Percentiles rank a stretch among this genome's conserved stretches.
phyloP scores from a whole-genome alignment of 2,113 vertebrate species.

The Podarcis cretensis region DNA sequence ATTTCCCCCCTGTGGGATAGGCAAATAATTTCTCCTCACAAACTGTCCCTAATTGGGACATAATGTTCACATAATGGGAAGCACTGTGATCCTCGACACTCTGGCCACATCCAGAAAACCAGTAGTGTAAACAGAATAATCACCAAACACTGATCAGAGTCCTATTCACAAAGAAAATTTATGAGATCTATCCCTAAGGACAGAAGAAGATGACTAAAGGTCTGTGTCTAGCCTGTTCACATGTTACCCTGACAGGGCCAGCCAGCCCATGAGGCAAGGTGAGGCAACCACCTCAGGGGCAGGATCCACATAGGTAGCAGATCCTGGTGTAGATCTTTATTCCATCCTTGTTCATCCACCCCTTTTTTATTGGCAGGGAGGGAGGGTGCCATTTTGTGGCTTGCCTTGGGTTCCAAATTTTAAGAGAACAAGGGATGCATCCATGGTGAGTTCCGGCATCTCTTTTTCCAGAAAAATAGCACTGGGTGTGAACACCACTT shows the following conservation, averaged over 20 bases:
- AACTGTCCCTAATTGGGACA: neutral
- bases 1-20: neutral
- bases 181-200: neutral
- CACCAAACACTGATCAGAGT: neutral
- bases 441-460: no score
- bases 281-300: neutral
- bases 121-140: neutral
- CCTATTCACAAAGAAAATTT: neutral
- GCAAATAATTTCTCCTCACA: neutral
- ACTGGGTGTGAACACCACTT: neutral
- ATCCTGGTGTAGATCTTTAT: no score
- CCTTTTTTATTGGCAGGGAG: no score
- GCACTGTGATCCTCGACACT: neutral
- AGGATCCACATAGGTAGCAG: no score
- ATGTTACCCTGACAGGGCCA: no score
- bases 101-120: neutral
- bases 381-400: no score
- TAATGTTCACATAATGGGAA: neutral
- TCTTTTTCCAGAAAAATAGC: neutral
- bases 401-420: no score
- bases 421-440: no score
- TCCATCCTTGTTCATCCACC: no score
- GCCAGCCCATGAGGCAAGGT: no score
- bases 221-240: neutral
- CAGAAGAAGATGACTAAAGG: neutral